Percentiles rank a stretch among this genome's conserved stretches.
Evolutionary conservation across 64 coral and sea anemone genomes (phyloP).

Genomic region (Stichodactyla mertensii): DNA sequence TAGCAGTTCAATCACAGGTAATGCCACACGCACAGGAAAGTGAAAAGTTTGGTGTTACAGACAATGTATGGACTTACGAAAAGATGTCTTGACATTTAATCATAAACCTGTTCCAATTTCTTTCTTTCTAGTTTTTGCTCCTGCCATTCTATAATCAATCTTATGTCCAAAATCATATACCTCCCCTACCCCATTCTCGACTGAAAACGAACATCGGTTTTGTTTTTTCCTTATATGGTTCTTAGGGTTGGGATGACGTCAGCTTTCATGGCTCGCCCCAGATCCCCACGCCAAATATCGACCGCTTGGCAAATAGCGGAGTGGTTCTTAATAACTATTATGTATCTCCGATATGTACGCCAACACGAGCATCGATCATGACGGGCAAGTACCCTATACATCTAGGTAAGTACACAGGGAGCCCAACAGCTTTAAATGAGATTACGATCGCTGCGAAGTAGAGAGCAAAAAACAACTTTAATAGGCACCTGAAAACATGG

Average conservation of each 20-base stretch:
- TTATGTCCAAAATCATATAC: too few relatives aligned
- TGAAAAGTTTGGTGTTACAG: too few relatives aligned
- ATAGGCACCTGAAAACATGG: neutral
- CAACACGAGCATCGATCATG: slow-evolving; percentile 85
- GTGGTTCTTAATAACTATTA: slow-evolving; percentile 95
- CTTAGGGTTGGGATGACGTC: slow-evolving; percentile 93
- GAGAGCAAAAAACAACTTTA: neutral
- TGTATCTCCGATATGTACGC: slow-evolving; percentile 92
- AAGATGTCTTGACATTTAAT: too few relatives aligned
- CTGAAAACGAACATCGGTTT: too few relatives aligned
- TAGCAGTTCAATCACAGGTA: too few relatives aligned
- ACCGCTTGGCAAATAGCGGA: slow-evolving; percentile 75
- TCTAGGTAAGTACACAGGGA: slow-evolving; percentile 56
- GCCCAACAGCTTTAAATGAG: neutral
- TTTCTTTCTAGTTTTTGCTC: too few relatives aligned
- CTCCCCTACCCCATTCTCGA: too few relatives aligned
- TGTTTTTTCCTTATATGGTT: neutral
- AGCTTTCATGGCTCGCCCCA: slow-evolving; percentile 95
- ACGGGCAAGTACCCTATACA: slow-evolving; percentile 92
- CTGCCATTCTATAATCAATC: too few relatives aligned
- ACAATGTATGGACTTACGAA: too few relatives aligned
- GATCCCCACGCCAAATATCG: slow-evolving; percentile 92
- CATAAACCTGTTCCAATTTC: too few relatives aligned
- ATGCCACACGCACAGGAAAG: too few relatives aligned
- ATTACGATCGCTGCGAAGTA: neutral